A percentile compares a stretch with the other conserved stretches of the same genome.
Evolutionary conservation across 2,888 invertebrate genomes (phyloP).

Genomic region (Caenorhabditis parvicauda): DNA sequence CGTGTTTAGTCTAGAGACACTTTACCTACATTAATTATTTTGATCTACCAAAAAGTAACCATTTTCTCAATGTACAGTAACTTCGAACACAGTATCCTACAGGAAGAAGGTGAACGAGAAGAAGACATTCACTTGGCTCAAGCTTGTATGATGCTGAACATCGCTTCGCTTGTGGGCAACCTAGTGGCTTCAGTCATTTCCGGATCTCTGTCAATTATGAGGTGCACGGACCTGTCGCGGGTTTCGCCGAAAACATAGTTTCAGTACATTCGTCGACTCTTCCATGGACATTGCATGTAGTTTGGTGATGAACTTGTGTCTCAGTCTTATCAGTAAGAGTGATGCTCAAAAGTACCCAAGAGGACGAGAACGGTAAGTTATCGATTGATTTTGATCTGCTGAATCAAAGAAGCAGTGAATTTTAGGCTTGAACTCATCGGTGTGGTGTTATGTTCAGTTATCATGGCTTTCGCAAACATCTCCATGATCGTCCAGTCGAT

Average conservation of each 20-base stretch:
- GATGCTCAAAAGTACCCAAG: slow-evolving; percentile 24
- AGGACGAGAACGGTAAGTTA: slow-evolving; percentile 14
- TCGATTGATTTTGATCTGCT: background rate
- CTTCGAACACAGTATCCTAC: no score
- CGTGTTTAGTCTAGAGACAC: no score
- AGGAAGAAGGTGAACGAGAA: slow-evolving; percentile 24
- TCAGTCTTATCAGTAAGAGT: slow-evolving; percentile 15
- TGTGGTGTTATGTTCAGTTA: slow-evolving; percentile 25
- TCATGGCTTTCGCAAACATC: slow-evolving; percentile 38
- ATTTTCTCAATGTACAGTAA: no score
- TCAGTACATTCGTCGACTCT: slow-evolving; percentile 37
- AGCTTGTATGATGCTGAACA: slow-evolving; percentile 22
- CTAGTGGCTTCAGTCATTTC: slow-evolving; percentile 28
- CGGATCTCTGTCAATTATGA: slow-evolving; percentile 34
- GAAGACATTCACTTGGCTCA: slow-evolving; percentile 23
- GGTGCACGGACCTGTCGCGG: slow-evolving; percentile 14
- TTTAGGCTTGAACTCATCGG: slow-evolving; percentile 28
- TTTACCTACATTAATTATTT: no score
- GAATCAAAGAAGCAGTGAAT: background rate
- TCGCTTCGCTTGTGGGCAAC: slow-evolving; percentile 26
- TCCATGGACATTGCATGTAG: slow-evolving; percentile 37
- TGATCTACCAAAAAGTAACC: no score
- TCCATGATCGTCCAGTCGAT: slow-evolving; percentile 36
- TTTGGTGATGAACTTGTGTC: slow-evolving; percentile 31
- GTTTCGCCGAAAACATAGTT: slow-evolving; percentile 1